Evolutionary conservation across 2,888 invertebrate species (phyloP), one percentile per base, ranked within the genome.

Genomic region (Graphium colonna): DNA sequence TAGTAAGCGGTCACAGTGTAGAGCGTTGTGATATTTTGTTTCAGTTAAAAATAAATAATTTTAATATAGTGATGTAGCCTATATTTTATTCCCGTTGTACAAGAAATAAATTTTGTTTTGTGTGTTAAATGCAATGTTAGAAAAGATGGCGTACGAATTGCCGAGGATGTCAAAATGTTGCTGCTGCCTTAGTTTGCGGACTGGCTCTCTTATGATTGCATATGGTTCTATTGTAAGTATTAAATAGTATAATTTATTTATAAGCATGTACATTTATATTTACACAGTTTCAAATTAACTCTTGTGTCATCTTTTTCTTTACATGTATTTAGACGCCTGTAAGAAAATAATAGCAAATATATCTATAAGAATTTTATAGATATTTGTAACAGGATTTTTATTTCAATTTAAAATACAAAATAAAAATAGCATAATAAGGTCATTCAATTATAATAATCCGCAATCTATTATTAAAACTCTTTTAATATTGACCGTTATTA

Each of bases 141-240:
- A 38, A 13, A 60, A 56, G 48, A 72, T 72, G 71, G 61, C 56
- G 16, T 61, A 61, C 18, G 55, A 48, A 40, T 52, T 84, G 39
- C 87, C 87, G 1, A 71, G 77, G 36, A 59, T 79, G 3, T 60
- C 62, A 1, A 76, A 65, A 58, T 86, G 79, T 57, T 85, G 86
- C 67, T 84, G 67, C 62, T 86, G 86, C 61, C 63, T 83, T 12
- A 69, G 81, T 5, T 56, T 87, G 38, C 69, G 75, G 55, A 69
- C 74, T 39, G 87, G 82, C 12, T 73, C 79, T 0, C 64, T 87
- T 33, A 60, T 86, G 21, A 79, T 87, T 44, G 88, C 87, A 63
- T 88, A 88, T 70, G 26, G 79, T 39, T 80, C 84, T 18, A 65
- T 85, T 57, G 87, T 87, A 65, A 84, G 86, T 80, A 41, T 17